Percentiles rank a stretch among this genome's conserved stretches.
phyloP scores from a whole-genome alignment of 2,113 vertebrate genomes.

The Synodontis membranacea region DNA sequence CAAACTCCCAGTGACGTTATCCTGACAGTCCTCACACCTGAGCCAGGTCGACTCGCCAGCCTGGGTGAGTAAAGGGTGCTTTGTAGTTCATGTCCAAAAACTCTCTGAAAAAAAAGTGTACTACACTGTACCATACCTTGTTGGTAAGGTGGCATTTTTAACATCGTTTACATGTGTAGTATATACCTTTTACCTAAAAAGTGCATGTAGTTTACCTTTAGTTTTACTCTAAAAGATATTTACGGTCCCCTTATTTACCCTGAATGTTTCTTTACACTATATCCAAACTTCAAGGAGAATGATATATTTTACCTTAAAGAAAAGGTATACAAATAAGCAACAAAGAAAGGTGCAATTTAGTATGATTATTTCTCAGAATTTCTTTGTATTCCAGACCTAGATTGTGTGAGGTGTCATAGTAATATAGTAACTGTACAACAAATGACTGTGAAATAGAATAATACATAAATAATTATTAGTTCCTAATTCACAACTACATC shows the following conservation, averaged over 20 bases:
- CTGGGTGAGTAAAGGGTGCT: neutral
- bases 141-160: neutral
- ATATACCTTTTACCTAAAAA: neutral
- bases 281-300: neutral
- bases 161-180: neutral
- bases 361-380: neutral
- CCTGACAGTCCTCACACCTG: slow-evolving; percentile 56
- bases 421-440: neutral
- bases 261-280: neutral
- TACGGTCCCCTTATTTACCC: neutral
- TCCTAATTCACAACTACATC: neutral
- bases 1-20: slow-evolving; percentile 54
- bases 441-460: neutral
- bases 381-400: neutral
- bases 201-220: neutral
- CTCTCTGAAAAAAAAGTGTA: neutral
- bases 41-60: slow-evolving; percentile 56
- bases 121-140: neutral
- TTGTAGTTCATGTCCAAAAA: neutral
- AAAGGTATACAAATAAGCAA: neutral
- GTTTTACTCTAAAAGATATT: neutral
- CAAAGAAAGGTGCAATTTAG: neutral
- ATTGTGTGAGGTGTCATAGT: neutral
- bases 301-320: neutral
- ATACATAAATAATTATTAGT: neutral